Evolutionary conservation across 2,888 invertebrate species (phyloP).

Genomic region (Euspilapteryx auroguttella): DNA sequence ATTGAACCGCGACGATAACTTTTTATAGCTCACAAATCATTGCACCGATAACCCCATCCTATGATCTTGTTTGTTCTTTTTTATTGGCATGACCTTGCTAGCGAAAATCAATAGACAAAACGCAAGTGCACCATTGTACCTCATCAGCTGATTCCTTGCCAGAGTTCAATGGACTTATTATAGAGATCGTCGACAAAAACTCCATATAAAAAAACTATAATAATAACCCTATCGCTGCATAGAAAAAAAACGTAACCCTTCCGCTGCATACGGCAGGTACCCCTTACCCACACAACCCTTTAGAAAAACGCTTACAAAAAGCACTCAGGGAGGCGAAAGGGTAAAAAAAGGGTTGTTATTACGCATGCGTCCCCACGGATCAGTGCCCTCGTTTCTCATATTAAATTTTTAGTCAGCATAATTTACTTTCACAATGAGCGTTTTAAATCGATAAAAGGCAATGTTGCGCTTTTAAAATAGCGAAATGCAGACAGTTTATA

Average conservation of each 20-base stretch:
- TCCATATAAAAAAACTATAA: slow-evolving; percentile 37
- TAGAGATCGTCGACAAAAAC: slow-evolving; percentile 27
- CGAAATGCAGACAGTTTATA: too few species aligned
- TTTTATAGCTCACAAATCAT: too few species aligned
- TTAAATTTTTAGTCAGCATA: slow-evolving; percentile 11
- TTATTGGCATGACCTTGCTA: slow-evolving; percentile 27
- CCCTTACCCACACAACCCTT: slow-evolving; percentile 44
- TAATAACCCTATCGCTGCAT: slow-evolving; percentile 32
- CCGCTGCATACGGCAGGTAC: slow-evolving; percentile 54
- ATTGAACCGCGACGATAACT: too few species aligned
- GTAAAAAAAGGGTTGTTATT: slow-evolving; percentile 55
- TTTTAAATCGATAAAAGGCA: slow-evolving; percentile 4
- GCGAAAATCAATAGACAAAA: slow-evolving; percentile 40
- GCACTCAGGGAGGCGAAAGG: slow-evolving; percentile 50
- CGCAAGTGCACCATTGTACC: slow-evolving; percentile 50
- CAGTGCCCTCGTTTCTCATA: slow-evolving; percentile 48
- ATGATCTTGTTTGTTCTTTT: neutral
- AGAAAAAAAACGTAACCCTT: slow-evolving; percentile 53
- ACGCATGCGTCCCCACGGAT: slow-evolving; percentile 52
- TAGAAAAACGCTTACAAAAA: slow-evolving; percentile 55
- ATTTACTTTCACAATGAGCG: slow-evolving; percentile 5
- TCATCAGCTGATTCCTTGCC: slow-evolving; percentile 49
- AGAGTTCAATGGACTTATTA: slow-evolving; percentile 51
- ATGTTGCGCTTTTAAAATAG: too few species aligned
- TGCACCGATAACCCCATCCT: slow-evolving; percentile 3